Percentiles rank a stretch among this genome's conserved stretches.
Conservation (phyloP, 2,113 vertebrate genomes). For the Cervus canadensis region DNA sequence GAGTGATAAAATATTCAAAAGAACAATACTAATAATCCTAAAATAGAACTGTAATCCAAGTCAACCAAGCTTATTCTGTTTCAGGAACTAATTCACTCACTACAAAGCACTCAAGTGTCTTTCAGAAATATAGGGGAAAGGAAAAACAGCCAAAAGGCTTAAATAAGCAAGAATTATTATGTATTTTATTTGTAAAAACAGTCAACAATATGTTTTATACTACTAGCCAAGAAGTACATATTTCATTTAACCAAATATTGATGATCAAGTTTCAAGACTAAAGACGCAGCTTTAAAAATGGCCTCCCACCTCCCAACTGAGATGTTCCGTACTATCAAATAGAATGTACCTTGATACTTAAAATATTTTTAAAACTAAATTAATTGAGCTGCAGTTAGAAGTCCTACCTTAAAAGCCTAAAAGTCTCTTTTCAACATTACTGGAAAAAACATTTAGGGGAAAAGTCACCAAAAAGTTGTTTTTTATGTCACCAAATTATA, state of each 20-base stretch:
- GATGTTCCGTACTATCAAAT: background rate
- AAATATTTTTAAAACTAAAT: background rate
- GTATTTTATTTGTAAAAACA: background rate
- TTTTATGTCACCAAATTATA: slow-evolving; percentile 3
- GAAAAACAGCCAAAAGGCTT: background rate
- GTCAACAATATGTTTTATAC: background rate
- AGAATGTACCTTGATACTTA: background rate
- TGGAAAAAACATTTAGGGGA: background rate
- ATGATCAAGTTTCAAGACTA: background rate
- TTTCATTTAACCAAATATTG: background rate
- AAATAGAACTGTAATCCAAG: background rate
- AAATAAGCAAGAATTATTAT: slow-evolving; percentile 3
- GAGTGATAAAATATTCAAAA: background rate
- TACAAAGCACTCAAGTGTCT: background rate
- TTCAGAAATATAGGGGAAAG: background rate
- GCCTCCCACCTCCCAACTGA: background rate
- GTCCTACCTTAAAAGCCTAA: background rate
- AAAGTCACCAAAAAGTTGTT: background rate
- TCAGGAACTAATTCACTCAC: background rate
- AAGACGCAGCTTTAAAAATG: background rate
- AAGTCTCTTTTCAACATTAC: background rate
- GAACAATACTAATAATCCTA: background rate
- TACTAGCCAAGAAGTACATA: background rate
- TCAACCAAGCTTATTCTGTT: background rate
- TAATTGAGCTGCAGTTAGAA: background rate